Evolutionary conservation across 2,888 invertebrate species (phyloP), one percentile per base, ranked within the genome.

Genomic region (Eudemis profundana): DNA sequence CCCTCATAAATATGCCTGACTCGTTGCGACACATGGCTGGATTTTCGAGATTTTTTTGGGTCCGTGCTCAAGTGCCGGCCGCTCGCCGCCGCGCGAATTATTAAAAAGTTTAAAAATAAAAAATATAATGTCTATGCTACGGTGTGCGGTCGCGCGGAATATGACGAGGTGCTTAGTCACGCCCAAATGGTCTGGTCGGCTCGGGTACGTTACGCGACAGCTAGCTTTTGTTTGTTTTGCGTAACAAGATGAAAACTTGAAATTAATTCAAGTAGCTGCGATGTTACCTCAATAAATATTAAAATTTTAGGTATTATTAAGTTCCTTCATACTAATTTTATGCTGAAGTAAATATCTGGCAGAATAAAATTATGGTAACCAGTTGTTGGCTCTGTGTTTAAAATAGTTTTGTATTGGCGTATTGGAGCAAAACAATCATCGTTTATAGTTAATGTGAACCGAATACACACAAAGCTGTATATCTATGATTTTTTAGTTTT

Each of bases 1-100:
- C 89, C 89, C 81, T 69, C 68, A 66, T 70, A 70, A 69, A 75
- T 78, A 75, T 73, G 72, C 72, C 72, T 75, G 75, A 78, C 78
- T 82, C 78, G 82, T 77, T 74, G 84, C 82, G 83, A 82, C 87
- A 89, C 90, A 86, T 86, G 90, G 87, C 75, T 82, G 81, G 80
- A 83, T 85, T 87, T 89, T 85, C 79, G 82, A 84, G 83, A 83
- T 86, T 89, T 90, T 79, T 90, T 90, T 84, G 85, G 87, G 88
- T 84, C 81, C 90, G 87, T 87, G 87, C 86, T 90, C 84, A 74
- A 90, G 90, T 85, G 89, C 80, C 82, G 85, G 79, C 85, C 84
- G 84, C 78, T 78, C 56, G 71, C 70, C 61, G 82, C 78, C 85
- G 89, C 85, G 90, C 85, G 85, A 90, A 89, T 87, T 90, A 89